Base-by-base conservation (phyloP, 1,140 invertebrate genomes). In the Lasaia peninsularis region DNA sequence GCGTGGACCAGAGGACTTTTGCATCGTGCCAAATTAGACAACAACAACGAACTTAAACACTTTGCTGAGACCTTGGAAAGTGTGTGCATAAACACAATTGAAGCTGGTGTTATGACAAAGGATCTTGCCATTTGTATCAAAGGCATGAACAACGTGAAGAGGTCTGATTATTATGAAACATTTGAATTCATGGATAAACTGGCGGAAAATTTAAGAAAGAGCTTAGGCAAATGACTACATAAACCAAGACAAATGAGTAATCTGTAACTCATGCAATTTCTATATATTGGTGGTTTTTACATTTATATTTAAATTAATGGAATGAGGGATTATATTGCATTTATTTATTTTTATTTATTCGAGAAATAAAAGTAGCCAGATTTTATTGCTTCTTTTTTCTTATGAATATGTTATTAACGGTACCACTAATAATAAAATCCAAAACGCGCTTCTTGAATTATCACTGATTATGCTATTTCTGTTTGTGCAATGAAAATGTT, bases 61-160 rank as follows among this genome's bases (percentile, higher is more conserved):
- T 99, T 98, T 84, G 93, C 96, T 21, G 90, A 95, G 60, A 93
- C 92, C 21, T 89, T 99, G 28, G 98, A 99, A 77, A 91, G 91
- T 64, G 97, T 98, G 2, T 99, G 98, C 86, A 90, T 99, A 55
- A 94, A 96, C 61, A 99, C 98, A 0, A 98, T 99, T 65, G 98
- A 99, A 86, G 89, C 93, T 55, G 98, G 98, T 14, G 90, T 92
- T 50, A 99, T 99, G 97, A 99, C 98, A n/a, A 99, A 99, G 86
- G 98, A 99, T 93, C 92, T 99, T 71, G 98, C 98, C 32, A 98
- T 99, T 85, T 99, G 98, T 82, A 97, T 99, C 64, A 98, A 99
- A 87, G 97, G 98, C 60, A 94, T 95, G 91, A 93, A 90, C 56
- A 94, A 94, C 73, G 95, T 99, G 0, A 91, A 93, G 59, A 91